These are phyloP conservation scores for Xestia xanthographa DNA, from an alignment of 2,888 invertebrate species.

Conservation along the genomic window DNA sequence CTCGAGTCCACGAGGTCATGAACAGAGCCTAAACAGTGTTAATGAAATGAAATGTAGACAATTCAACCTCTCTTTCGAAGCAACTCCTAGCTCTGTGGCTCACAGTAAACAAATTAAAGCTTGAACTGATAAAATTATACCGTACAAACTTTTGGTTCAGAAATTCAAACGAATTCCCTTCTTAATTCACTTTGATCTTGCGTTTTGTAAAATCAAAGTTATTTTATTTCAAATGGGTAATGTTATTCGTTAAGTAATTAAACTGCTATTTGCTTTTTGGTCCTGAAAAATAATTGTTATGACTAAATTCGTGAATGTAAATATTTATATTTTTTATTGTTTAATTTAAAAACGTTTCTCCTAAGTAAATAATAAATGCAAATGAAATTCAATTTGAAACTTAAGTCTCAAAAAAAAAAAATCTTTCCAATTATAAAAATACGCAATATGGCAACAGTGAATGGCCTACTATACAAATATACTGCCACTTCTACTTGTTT, in stretches of 20 bases:
- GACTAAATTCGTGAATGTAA: background rate
- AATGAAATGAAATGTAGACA: background rate
- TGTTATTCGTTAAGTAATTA: conserved; percentile 16
- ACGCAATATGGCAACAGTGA: background rate
- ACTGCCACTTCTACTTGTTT: too few species aligned
- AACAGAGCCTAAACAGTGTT: background rate
- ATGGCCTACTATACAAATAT: background rate
- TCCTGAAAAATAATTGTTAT: conserved; percentile 2
- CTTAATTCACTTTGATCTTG: conserved; percentile 65
- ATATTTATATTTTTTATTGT: background rate
- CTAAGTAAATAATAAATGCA: background rate
- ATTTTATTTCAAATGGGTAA: conserved; percentile 29
- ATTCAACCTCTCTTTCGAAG: background rate
- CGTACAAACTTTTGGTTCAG: conserved; percentile 53
- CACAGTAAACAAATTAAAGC: conserved; percentile 60
- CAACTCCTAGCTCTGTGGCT: background rate
- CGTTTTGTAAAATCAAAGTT: conserved; percentile 55
- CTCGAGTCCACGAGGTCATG: too few species aligned
- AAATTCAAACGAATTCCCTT: conserved; percentile 58
- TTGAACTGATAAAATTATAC: conserved; percentile 60
- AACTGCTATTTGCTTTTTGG: background rate
- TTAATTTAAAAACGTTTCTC: background rate
- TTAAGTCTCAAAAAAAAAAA: too few species aligned
- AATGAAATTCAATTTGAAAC: background rate
- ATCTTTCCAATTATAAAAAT: background rate